Evolutionary conservation across 2,888 invertebrate species (phyloP), one percentile per base, ranked within the genome.

Genomic region (Trisateles emortualis): DNA sequence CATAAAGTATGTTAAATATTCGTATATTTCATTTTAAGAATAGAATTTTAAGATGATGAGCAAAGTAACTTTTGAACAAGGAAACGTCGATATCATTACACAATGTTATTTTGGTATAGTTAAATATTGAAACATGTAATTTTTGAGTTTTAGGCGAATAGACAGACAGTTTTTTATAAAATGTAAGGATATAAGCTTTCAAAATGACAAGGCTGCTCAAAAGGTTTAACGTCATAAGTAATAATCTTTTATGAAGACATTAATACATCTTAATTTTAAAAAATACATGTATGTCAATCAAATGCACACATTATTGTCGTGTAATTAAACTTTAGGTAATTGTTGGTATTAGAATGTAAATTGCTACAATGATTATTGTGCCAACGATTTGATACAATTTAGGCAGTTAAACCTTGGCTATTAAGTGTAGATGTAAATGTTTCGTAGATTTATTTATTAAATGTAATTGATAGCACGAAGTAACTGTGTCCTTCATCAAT

Each of bases 201-300:
- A 45, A 76, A 78, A 77, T 77, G 66, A 77, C 78, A 81, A 83
- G 81, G 78, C 65, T 69, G 40, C 33, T 22, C 53, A 54, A 45
- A 74, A 78, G 79, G 75, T 79, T 66, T 75, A 44, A 63, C 70
- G 71, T 69, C 73, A 59, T 65, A 52, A 36, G 54, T 59, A 58
- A 59, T 55, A 30, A 57, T 45, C 33, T 36, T 43, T 22, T 47
- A 35, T 38, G 32, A 61, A 64, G 46, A 55, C 44, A 52, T 50
- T 44, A 16, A 39, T 9, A 2, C 17, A 36, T 11, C 19, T 10
- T 26, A 26, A n/a, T 45, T 58, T 51, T 41, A 24, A 41, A 42
- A 61, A 52, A 22, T 22, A 5, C 5, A 22, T 47, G 46, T 33
- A 33, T 48, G 49, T 65, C 52, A 48, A 52, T 54, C 41, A 50